Evolutionary conservation across 2,888 invertebrate genomes (phyloP).

Genomic region (Poecilobothrus nobilitatus): DNA sequence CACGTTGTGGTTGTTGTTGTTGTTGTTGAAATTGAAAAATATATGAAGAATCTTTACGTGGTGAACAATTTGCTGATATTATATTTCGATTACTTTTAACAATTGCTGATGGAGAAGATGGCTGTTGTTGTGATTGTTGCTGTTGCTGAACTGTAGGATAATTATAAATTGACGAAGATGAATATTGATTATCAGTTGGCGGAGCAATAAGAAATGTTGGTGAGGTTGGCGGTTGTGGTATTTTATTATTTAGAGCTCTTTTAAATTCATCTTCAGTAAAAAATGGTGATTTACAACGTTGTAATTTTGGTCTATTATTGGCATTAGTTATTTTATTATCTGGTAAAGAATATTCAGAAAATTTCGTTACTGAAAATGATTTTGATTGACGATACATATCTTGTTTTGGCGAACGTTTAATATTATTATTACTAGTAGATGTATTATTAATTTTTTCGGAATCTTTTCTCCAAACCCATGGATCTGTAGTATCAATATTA

Average conservation of each 20-base stretch:
- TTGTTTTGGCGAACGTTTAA: slow-evolving; percentile 25
- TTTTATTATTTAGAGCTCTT: slow-evolving; percentile 18
- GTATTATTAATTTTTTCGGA: slow-evolving; percentile 13
- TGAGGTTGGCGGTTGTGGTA: slow-evolving; percentile 27
- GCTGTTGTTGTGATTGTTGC: not conserved
- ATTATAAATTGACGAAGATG: slow-evolving; percentile 21
- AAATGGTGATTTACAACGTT: slow-evolving; percentile 29
- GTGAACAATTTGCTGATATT: slow-evolving; percentile 17
- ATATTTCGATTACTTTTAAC: slow-evolving; percentile 14
- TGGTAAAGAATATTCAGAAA: slow-evolving; percentile 28
- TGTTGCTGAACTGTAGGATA: slow-evolving; percentile 19
- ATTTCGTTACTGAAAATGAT: slow-evolving; percentile 31
- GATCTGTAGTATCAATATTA: slow-evolving; percentile 26
- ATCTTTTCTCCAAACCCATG: slow-evolving; percentile 35
- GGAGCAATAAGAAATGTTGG: slow-evolving; percentile 29
- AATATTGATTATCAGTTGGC: slow-evolving; percentile 19
- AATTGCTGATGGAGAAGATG: slow-evolving; percentile 19
- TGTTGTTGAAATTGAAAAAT: slow-evolving; percentile 17
- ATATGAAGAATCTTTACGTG: slow-evolving; percentile 15
- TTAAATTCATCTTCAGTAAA: slow-evolving; percentile 27
- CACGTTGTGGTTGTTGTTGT: slow-evolving; percentile 12
- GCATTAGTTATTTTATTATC: slow-evolving; percentile 20
- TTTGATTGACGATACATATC: slow-evolving; percentile 30
- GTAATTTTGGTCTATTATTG: slow-evolving; percentile 29
- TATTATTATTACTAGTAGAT: slow-evolving; percentile 17